Evolutionary conservation across 2,797 vertebrate genomes (phyloP), one percentile per base, ranked within the genome.

Genomic region (Gephyroberyx darwinii): DNA sequence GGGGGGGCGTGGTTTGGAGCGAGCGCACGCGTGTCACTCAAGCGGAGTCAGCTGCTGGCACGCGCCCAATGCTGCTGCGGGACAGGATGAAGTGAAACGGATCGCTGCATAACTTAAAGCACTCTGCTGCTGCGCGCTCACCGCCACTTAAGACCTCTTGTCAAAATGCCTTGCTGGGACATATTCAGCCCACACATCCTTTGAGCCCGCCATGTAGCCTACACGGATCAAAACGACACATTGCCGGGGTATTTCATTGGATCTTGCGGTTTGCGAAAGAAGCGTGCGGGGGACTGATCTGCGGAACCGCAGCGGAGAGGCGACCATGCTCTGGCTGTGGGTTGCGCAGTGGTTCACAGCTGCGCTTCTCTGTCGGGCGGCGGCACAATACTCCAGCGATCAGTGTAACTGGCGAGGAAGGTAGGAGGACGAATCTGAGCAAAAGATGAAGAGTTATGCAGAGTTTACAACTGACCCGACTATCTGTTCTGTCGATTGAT

Each of bases 401-500:
- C 93, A 94, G 91, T 98, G 97, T 84, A 96, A 91, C 94, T 98
- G 97, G 97, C 91, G 93, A 80, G 97, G 96, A 88, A 98, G 97
- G 97, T 97, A 56, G 22, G 80, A 89, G 89, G 65, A 77, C 74
- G 74, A 54, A 72, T 69, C 26, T 1, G 39, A 26, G 48, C 16
- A 19, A 57, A 39, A n/a, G 14, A 37, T 26, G 2, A 26, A 26
- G 26, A 26, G 26, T 26, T 3, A 26, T 26, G 26, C 26, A 26
- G 26, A 26, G 26, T 26, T 26, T 26, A 2, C 9, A n/a, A 57
- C 2, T 12, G 35, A 35, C 8, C 5, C 6, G 33, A 35, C 33
- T 35, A 35, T 35, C 33, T 35, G 33, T 35, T 8, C 33, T 8
- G 33, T 35, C 33, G 8, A 35, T 6, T 35, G 33, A 35, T 35